A percentile compares a stretch with the other conserved stretches of the same genome.
phyloP scores from a whole-genome alignment of 2,797 vertebrate genomes.

The Benthosema pterotum region DNA sequence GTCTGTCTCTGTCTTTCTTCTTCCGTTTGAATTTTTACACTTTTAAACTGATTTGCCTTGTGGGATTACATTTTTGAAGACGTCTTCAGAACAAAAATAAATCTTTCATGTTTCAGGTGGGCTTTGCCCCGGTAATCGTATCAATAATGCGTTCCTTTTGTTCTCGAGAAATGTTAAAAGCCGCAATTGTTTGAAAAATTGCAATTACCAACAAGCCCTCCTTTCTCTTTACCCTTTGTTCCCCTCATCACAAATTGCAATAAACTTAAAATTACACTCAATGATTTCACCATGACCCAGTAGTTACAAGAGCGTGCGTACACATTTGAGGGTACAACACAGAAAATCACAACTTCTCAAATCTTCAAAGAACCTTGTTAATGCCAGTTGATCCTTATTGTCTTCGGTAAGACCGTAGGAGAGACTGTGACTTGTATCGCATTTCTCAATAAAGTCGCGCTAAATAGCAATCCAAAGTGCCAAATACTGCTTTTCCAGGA shows the following conservation, averaged over 20 bases:
- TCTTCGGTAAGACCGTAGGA: conserved; percentile 57
- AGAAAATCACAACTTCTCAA: conserved; percentile 62
- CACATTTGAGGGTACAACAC: conserved; percentile 33
- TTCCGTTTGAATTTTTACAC: conserved; percentile 76
- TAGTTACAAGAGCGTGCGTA: conserved; percentile 61
- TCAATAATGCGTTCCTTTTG: conserved; percentile 81
- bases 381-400: conserved; percentile 61
- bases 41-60: conserved; percentile 78
- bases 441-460: conserved; percentile 65
- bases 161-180: conserved; percentile 72
- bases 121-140: conserved; percentile 77
- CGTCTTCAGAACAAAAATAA: conserved; percentile 57
- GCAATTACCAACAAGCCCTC: conserved; percentile 71
- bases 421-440: conserved; percentile 55
- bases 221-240: conserved; percentile 68
- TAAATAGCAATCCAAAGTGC: conserved; percentile 66
- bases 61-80: conserved; percentile 76
- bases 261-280: conserved; percentile 70
- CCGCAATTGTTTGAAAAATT: conserved; percentile 74
- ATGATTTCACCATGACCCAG: conserved; percentile 60
- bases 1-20: conserved; percentile 53
- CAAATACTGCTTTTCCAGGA: conserved; percentile 62
- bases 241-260: conserved; percentile 53
- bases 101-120: conserved; percentile 80
- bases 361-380: conserved; percentile 67